Base-by-base conservation (phyloP, 1,140 invertebrate species). In the Aphidius ervi region DNA sequence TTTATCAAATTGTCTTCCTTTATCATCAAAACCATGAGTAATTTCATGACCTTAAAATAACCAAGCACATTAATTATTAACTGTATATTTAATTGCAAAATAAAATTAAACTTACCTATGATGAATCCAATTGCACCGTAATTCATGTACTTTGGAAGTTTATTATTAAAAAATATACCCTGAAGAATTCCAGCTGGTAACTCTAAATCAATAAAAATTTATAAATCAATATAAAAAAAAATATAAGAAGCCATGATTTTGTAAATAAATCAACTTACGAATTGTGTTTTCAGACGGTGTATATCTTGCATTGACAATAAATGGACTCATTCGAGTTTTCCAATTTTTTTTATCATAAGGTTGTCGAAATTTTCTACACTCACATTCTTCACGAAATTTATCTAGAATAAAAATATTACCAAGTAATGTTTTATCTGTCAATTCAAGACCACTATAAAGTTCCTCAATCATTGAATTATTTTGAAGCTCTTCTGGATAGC, bases 101-200 rank as follows among this genome's bases (percentile, higher is more conserved):
- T 16, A 16, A 16, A 31, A 31, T 31, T 31, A 31, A 31, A 31
- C 23, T 3, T 3, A 31, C 23, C 23, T 74, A 97, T 94, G 5
- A 96, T 90, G 68, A 92, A 93, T 6, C 94, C 94, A 68, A 97
- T 93, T 8, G 90, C 91, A 55, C 93, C 93, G 70, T 92, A 96
- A 73, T 97, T 97, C 84, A 96, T 88, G 68, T 95, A 96, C 62
- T 87, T 87, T 3, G 94, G 94, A 41, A 91, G 85, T 57, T 92
- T 85, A 45, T 87, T 86, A 49, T 85, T 86, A 74, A 93, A 96
- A 80, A 95, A 96, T 20, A 88, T 84, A 9, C 92, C 92, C 82
- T 95, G 92, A 5, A 97, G 81, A 65, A 96, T 93, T 56, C 93
- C 93, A 63, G 93, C 93, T 0, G 94, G 94, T 76, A 95, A 93